phyloP scores from a whole-genome alignment of 2,888 invertebrate species.

The Therioaphis trifolii region DNA sequence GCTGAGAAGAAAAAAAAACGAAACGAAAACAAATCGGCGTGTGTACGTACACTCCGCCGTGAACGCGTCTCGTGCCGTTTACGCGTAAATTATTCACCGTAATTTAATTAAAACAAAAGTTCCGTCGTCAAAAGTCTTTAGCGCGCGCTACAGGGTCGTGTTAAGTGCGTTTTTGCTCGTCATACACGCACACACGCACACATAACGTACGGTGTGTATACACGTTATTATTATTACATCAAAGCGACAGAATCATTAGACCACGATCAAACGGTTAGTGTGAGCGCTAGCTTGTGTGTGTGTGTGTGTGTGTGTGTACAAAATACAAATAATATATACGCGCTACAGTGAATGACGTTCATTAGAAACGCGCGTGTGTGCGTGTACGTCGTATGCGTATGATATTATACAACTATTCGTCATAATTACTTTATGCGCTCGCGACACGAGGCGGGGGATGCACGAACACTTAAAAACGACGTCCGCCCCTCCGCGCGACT shows the following conservation, averaged over 20 bases:
- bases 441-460: background rate
- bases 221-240: constrained; percentile 24
- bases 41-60: too few species aligned
- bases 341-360: constrained; percentile 31
- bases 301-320: background rate
- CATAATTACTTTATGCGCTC: constrained; percentile 41
- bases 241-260: constrained; percentile 31
- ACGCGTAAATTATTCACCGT: background rate
- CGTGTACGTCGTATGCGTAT: background rate
- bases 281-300: background rate
- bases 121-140: background rate
- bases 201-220: background rate
- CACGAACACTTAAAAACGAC: constrained; percentile 21
- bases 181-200: background rate
- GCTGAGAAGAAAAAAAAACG: too few species aligned
- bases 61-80: background rate
- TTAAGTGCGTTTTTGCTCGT: background rate
- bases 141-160: background rate
- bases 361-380: constrained; percentile 34
- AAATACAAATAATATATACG: background rate
- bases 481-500: background rate
- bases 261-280: constrained; percentile 51
- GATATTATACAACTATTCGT: constrained; percentile 32
- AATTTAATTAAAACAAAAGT: background rate
- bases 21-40: too few species aligned